Conservation (phyloP, 2,888 invertebrate species). For the Scaptomyza polygonia region DNA sequence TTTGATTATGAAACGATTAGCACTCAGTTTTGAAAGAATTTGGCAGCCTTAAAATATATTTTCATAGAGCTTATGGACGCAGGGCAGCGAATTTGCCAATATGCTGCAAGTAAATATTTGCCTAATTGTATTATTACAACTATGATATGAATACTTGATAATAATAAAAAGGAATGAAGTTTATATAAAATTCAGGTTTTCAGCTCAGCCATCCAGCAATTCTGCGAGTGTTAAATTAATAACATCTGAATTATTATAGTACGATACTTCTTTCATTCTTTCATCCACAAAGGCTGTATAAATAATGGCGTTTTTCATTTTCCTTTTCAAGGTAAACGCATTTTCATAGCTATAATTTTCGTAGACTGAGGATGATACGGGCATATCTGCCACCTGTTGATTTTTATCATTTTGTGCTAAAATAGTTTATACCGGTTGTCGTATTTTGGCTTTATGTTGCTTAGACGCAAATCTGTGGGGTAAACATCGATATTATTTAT, state of each 20-base stretch:
- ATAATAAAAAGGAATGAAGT: too few species aligned
- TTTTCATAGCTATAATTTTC: conserved; percentile 66
- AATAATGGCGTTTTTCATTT: conserved; percentile 53
- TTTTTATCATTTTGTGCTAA: conserved; percentile 41
- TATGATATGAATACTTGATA: conserved; percentile 73
- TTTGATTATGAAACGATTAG: too few species aligned
- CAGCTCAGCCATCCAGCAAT: too few species aligned
- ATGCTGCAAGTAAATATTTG: conserved; percentile 1
- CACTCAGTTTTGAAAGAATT: too few species aligned
- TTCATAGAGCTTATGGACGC: not conserved
- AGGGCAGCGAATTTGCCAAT: not conserved
- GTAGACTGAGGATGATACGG: conserved; percentile 56
- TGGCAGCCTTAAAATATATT: too few species aligned
- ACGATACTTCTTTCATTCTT: conserved; percentile 85
- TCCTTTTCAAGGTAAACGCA: conserved; percentile 58
- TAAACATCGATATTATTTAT: not conserved
- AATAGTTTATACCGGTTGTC: conserved; percentile 45
- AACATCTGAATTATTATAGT: conserved; percentile 84
- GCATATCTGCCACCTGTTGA: conserved; percentile 54
- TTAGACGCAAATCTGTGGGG: conserved; percentile 49
- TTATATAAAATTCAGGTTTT: too few species aligned
- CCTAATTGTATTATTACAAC: conserved; percentile 68
- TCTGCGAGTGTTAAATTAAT: too few species aligned
- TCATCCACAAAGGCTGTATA: conserved; percentile 84
- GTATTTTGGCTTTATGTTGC: conserved; percentile 56